phyloP scores from a whole-genome alignment of 2,113 vertebrate species.

The Hemiscyllium ocellatum region DNA sequence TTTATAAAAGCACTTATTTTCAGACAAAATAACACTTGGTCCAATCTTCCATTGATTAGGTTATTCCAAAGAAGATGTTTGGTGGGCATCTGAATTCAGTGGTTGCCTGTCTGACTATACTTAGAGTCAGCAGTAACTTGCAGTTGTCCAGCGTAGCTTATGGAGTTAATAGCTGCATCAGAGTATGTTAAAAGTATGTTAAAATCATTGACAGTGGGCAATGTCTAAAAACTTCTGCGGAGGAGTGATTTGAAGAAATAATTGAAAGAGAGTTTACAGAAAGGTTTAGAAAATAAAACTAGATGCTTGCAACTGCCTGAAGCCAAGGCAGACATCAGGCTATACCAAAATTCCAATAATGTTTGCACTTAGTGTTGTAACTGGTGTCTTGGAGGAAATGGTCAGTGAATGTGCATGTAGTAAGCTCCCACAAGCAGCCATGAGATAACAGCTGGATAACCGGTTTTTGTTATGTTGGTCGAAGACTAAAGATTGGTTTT shows the following conservation, averaged over 20 bases:
- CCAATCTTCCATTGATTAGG: not conserved
- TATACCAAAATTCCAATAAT: not conserved
- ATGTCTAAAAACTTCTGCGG: not conserved
- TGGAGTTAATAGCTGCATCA: not conserved
- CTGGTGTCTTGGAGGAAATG: not conserved
- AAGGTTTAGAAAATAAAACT: not conserved
- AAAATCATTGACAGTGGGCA: not conserved
- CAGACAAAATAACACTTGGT: not conserved
- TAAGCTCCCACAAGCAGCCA: not conserved
- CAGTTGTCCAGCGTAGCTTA: not conserved
- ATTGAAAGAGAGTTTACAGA: not conserved
- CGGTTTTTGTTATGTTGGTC: not conserved
- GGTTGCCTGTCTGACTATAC: not conserved
- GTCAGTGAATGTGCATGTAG: not conserved
- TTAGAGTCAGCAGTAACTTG: not conserved
- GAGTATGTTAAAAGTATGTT: not conserved
- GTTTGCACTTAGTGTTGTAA: not conserved
- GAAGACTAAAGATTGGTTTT: not conserved
- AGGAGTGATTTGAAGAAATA: not conserved
- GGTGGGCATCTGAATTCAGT: not conserved
- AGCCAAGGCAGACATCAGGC: not conserved
- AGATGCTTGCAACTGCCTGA: not conserved
- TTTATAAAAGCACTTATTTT: not conserved
- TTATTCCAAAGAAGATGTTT: not conserved
- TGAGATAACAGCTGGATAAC: not conserved